These are phyloP conservation scores for Stichodactyla helianthus DNA, from an alignment of 64 coral and sea anemone genomes.

Conservation along the genomic window DNA sequence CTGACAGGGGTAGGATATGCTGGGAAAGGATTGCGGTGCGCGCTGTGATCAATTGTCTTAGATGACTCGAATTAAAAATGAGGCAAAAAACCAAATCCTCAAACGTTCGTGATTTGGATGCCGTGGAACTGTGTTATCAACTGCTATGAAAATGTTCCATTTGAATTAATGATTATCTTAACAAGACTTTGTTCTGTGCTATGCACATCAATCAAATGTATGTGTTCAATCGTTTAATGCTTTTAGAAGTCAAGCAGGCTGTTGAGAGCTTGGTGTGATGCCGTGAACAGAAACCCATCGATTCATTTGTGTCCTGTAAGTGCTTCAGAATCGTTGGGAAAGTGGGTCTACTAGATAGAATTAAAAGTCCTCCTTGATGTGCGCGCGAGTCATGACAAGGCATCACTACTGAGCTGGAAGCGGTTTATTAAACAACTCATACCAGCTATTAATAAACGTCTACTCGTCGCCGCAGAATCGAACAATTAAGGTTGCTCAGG, in stretches of 20 bases:
- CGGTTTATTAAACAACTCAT: conserved; percentile 12
- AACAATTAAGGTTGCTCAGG: background rate
- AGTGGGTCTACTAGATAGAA: background rate
- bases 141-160: background rate
- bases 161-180: background rate
- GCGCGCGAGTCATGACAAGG: background rate
- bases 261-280: background rate
- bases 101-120: background rate
- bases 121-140: background rate
- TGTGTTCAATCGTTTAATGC: background rate
- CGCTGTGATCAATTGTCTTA: background rate
- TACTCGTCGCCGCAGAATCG: background rate
- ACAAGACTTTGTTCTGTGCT: background rate
- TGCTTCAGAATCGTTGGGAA: background rate
- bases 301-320: background rate
- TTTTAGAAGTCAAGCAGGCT: background rate
- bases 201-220: background rate
- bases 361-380: background rate
- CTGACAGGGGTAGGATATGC: background rate
- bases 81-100: background rate
- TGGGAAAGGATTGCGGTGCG: background rate
- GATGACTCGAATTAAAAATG: background rate
- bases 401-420: background rate
- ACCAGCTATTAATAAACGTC: background rate
- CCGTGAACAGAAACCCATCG: background rate